These are phyloP conservation scores for Zosterops borbonicus DNA, from an alignment of 2,113 vertebrate genomes.

Conservation along the genomic window DNA sequence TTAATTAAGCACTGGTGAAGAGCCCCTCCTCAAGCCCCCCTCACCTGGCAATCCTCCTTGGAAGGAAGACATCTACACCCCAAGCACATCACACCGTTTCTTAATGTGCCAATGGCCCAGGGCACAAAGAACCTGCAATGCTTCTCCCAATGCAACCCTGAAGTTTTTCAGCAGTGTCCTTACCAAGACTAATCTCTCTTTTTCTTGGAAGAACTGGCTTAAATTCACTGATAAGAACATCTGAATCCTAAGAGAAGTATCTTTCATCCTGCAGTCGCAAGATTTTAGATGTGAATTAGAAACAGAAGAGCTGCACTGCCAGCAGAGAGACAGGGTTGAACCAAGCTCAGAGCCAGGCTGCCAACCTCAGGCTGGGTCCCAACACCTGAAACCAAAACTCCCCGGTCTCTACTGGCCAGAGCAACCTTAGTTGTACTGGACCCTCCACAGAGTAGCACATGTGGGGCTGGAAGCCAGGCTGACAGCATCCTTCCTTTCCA, in stretches of 20 bases:
- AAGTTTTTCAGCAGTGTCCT: background rate
- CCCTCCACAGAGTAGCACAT: background rate
- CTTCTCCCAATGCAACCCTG: background rate
- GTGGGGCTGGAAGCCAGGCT: background rate
- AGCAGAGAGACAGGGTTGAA: background rate
- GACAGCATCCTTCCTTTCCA: background rate
- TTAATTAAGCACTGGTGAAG: background rate
- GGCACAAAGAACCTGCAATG: background rate
- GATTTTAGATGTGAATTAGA: background rate
- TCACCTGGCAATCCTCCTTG: background rate
- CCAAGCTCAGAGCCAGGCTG: background rate
- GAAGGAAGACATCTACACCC: background rate
- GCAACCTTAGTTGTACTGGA: background rate
- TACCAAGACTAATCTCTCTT: background rate
- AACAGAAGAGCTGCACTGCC: background rate
- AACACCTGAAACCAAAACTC: background rate
- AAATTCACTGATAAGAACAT: background rate
- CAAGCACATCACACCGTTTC: background rate
- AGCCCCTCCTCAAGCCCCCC: background rate
- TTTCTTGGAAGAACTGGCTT: background rate
- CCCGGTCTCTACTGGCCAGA: background rate
- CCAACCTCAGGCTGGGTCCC: background rate
- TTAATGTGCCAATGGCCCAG: background rate
- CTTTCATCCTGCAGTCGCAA: background rate
- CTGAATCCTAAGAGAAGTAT: background rate